phyloP scores from a whole-genome alignment of 2,113 vertebrate genomes.

The Panthera uncia region DNA sequence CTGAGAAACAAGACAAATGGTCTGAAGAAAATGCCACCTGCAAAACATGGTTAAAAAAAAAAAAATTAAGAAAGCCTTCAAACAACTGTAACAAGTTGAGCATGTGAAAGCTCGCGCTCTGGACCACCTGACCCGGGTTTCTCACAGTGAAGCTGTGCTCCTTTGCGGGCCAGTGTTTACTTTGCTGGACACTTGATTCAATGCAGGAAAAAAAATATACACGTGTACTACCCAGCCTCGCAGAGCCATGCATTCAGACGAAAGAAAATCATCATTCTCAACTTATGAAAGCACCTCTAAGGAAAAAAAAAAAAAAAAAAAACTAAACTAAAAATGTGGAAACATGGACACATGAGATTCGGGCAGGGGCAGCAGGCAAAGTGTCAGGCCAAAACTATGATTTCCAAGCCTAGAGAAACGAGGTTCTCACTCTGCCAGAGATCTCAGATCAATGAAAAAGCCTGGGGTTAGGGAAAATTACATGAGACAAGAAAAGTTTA shows the following conservation, averaged over 20 bases:
- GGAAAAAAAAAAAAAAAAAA: background rate
- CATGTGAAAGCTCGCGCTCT: background rate
- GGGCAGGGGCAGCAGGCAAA: background rate
- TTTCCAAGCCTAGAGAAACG: background rate
- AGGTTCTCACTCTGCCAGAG: background rate
- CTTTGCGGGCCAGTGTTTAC: background rate
- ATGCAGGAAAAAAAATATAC: background rate
- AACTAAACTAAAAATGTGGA: background rate
- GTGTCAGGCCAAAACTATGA: conserved; percentile 13
- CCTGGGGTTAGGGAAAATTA: background rate
- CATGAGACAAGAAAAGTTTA: background rate
- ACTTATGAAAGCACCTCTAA: background rate
- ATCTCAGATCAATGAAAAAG: background rate
- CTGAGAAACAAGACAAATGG: conserved; percentile 15
- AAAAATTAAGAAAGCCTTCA: background rate
- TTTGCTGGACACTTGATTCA: background rate
- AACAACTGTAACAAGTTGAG: conserved; percentile 20
- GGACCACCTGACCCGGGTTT: background rate
- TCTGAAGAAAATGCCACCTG: conserved; percentile 49
- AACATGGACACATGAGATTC: background rate
- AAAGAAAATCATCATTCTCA: conserved; percentile 6
- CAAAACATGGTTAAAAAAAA: background rate
- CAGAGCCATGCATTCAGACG: background rate
- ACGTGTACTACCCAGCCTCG: background rate
- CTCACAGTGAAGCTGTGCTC: background rate